These are phyloP conservation scores for Cygnus atratus DNA, from an alignment of 2,113 vertebrate genomes.

Conservation along the genomic window DNA sequence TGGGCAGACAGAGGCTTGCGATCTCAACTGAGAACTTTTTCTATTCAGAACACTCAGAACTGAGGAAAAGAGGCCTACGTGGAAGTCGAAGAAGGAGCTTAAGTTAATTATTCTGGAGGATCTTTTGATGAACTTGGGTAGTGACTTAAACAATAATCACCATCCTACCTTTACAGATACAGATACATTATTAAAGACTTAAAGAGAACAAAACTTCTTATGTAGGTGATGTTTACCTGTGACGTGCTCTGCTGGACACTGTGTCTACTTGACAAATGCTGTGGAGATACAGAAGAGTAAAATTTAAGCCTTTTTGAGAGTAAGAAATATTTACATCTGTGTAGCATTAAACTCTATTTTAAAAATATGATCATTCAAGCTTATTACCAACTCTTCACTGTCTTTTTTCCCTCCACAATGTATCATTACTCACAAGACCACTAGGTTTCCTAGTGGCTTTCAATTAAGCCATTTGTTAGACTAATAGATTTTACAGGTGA, in stretches of 20 bases:
- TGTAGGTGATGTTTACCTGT: conserved; percentile 80
- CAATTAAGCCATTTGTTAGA: background rate
- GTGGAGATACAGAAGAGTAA: conserved; percentile 61
- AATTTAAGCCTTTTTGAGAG: background rate
- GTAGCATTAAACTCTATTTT: background rate
- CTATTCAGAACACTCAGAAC: background rate
- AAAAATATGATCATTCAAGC: background rate
- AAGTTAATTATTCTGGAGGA: background rate
- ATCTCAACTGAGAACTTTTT: background rate
- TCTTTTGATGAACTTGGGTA: background rate
- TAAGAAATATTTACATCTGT: background rate
- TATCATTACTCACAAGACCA: background rate
- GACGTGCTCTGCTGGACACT: conserved; percentile 96
- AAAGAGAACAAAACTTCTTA: background rate
- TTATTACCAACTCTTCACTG: background rate
- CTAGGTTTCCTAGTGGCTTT: background rate
- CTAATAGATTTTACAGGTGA: background rate
- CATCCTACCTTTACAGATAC: background rate
- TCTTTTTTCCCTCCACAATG: background rate
- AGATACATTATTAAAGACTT: background rate
- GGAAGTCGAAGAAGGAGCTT: background rate
- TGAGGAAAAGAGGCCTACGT: background rate
- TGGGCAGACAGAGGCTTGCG: background rate
- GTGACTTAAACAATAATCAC: background rate
- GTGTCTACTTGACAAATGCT: conserved; percentile 97